Percentiles rank a stretch among this genome's conserved stretches.
phyloP scores from a whole-genome alignment of 2,113 vertebrate species.

The Microcebus lehilahytsara region DNA sequence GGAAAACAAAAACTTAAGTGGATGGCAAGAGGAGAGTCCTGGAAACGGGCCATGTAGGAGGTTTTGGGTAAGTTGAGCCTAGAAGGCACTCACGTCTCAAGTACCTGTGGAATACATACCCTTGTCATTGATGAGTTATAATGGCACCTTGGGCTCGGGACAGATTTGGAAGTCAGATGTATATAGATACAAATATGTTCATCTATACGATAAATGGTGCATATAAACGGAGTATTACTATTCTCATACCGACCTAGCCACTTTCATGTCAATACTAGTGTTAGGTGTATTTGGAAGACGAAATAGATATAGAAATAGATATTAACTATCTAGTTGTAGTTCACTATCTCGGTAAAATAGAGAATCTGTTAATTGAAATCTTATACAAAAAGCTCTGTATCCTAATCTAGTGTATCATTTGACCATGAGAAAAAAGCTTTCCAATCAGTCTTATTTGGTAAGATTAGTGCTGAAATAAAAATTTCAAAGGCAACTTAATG shows the following conservation, averaged over 20 bases:
- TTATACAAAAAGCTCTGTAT: not conserved
- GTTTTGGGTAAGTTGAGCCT: not conserved
- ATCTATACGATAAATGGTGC: not conserved
- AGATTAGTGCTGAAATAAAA: slow-evolving; percentile 11
- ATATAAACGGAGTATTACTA: not conserved
- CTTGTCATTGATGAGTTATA: not conserved
- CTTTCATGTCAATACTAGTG: not conserved
- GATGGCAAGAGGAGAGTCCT: not conserved
- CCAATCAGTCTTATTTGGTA: not conserved
- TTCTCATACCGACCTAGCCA: not conserved
- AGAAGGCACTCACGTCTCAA: not conserved
- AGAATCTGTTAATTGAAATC: slow-evolving; percentile 21
- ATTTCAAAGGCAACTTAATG: not conserved
- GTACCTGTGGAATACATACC: not conserved
- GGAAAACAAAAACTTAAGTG: not conserved
- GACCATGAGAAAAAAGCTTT: not conserved
- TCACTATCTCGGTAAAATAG: not conserved
- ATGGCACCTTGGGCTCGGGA: not conserved
- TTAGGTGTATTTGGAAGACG: not conserved
- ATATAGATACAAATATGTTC: not conserved
- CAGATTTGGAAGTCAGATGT: not conserved
- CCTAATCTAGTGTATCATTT: not conserved
- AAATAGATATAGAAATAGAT: not conserved
- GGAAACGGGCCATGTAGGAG: not conserved
- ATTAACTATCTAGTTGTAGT: not conserved